Evolutionary conservation across 2,113 vertebrate species (phyloP), one percentile per base, ranked within the genome.

Genomic region (Syngnathoides biaculeatus): DNA sequence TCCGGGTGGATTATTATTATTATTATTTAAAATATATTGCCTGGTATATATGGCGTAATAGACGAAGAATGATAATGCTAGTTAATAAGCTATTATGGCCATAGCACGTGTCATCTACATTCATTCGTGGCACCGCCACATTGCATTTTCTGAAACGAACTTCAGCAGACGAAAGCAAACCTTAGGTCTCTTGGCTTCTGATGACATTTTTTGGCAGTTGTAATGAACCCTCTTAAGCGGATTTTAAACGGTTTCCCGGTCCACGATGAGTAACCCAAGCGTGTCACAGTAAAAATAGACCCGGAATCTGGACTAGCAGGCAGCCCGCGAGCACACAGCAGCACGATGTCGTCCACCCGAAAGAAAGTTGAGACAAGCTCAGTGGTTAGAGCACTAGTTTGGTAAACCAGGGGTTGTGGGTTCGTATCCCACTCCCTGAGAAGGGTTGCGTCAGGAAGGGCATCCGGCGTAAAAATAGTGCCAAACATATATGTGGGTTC

Each of bases 141-240:
- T 19, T 27, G 1, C 39, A n/a, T 22, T 5, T 6, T 38, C 47
- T 22, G 30, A 4, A 6, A 19, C 38, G 4, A n/a, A 52, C 26
- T 0, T 0, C 2, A 53, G 59, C 7, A 45, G 65, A 17, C 26
- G 55, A 8, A 64, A 20, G 20, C 35, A 53, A 42, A 92, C 89
- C 90, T 92, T 92, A 5, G 20, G 8, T 64, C 84, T 79, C 72
- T 92, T 92, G 27, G 86, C 80, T 17, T 79, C 76, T 35, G 87
- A 86, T 59, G 86, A 87, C 91, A 92, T 92, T 65, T 40, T 47
- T 2, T 11, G 4, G 15, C n/a, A n/a, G n/a, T 27, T 8, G 2
- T 8, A 1, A 11, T 14, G 4, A 40, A n/a, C 6, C 19, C 19
- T 15, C 0, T 11, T 22, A 14, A 42, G n/a, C 13, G 12, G 26